phyloP scores from a whole-genome alignment of 2,797 vertebrate genomes.

The Allobates femoralis region DNA sequence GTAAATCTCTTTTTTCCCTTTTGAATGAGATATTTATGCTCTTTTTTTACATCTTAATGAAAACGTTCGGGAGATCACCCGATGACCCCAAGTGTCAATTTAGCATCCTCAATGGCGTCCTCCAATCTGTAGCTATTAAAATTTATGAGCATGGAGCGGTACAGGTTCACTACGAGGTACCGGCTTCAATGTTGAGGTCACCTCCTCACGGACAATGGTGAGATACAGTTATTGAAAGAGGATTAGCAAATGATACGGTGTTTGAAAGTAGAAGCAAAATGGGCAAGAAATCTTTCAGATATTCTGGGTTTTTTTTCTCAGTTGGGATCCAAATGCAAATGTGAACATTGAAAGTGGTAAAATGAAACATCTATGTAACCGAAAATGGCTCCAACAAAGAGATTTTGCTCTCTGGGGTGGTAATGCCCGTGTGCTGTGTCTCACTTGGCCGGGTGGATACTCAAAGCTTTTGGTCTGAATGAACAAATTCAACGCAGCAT shows the following conservation, averaged over 20 bases:
- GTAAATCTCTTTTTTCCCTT: background rate
- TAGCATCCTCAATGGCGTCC: background rate
- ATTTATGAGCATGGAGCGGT: background rate
- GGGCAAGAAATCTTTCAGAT: background rate
- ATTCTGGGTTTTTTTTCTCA: background rate
- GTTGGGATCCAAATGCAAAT: no score
- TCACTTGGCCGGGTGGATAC: no score
- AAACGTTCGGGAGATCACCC: constrained; percentile 17
- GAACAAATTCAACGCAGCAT: no score
- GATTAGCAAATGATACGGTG: background rate
- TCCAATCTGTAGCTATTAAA: constrained; percentile 23
- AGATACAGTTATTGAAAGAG: background rate
- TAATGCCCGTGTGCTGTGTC: no score
- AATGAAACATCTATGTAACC: no score
- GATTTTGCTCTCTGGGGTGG: no score
- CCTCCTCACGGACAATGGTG: background rate
- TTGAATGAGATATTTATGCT: no score
- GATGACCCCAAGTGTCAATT: constrained; percentile 2
- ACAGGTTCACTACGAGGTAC: background rate
- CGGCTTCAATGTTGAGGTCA: constrained; percentile 13
- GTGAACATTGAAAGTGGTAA: no score
- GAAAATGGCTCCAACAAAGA: no score
- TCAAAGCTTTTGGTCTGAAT: no score
- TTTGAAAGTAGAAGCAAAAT: background rate
- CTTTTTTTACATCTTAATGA: background rate